phyloP scores from a whole-genome alignment of 2,113 vertebrate species.

The Bubo scandiacus region DNA sequence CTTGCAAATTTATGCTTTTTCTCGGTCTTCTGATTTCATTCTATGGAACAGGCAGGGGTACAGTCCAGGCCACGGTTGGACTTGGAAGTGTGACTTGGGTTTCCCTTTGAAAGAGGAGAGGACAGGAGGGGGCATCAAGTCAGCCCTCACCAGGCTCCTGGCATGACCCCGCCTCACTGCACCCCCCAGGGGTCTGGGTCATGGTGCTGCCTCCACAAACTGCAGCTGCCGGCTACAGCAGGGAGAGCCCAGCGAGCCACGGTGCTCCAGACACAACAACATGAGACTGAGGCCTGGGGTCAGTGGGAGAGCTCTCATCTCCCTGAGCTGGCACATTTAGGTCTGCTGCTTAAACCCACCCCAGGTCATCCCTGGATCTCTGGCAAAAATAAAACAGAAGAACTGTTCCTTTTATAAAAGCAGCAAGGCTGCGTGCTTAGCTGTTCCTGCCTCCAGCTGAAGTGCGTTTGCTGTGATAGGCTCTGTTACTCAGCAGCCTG shows the following conservation, averaged over 20 bases:
- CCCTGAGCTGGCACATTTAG: background rate
- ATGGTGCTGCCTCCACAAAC: background rate
- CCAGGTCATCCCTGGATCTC: background rate
- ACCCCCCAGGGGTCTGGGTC: background rate
- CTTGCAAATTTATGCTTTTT: background rate
- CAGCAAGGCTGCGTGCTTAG: background rate
- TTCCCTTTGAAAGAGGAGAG: background rate
- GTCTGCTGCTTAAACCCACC: background rate
- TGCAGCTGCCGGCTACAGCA: background rate
- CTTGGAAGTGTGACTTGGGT: background rate
- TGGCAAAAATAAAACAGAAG: background rate
- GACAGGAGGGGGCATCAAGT: background rate
- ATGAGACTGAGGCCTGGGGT: no score
- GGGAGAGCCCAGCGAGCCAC: background rate
- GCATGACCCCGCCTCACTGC: no score
- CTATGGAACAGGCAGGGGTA: background rate
- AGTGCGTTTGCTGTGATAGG: fast-evolving
- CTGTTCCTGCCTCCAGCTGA: background rate
- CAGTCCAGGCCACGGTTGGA: background rate
- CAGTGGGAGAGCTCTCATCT: no score
- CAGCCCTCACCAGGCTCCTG: background rate
- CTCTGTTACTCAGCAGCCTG: background rate
- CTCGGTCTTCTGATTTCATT: background rate
- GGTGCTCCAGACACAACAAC: background rate
- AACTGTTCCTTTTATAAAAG: background rate